Evolutionary conservation across 2,888 invertebrate species (phyloP).

Genomic region (Rhogogaster chlorosoma): DNA sequence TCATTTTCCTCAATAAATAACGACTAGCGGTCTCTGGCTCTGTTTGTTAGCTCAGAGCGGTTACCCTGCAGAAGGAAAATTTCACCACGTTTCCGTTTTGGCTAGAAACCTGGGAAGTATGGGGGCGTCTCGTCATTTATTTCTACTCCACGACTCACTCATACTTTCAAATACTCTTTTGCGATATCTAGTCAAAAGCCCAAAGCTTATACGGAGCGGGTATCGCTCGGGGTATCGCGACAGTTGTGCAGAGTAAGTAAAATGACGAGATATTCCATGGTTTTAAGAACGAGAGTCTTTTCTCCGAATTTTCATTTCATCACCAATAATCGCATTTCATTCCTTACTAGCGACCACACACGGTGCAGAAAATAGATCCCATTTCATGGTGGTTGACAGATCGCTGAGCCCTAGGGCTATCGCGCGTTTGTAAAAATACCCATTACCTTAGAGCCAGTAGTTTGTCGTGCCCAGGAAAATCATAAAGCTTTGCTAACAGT

Average conservation of each 20-base stretch:
- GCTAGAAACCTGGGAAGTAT: not conserved
- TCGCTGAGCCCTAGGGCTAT: constrained; percentile 23
- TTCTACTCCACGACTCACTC: not conserved
- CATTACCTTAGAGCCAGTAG: not conserved
- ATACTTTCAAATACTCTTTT: not conserved
- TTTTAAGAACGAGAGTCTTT: not conserved
- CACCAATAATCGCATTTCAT: not conserved
- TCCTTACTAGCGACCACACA: constrained; percentile 3
- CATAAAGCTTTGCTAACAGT: constrained; percentile 25
- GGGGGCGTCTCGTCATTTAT: not conserved
- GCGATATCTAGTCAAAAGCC: not conserved
- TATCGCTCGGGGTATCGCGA: not conserved
- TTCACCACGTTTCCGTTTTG: not conserved
- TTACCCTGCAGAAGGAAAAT: not conserved
- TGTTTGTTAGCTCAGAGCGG: constrained; percentile 12
- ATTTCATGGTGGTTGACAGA: constrained; percentile 18
- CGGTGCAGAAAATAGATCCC: not conserved
- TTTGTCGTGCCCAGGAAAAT: constrained; percentile 30
- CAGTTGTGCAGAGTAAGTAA: not conserved
- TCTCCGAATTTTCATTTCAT: not conserved
- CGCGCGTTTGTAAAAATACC: constrained; percentile 16
- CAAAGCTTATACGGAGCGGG: not conserved
- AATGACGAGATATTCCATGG: not conserved
- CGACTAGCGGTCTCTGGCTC: constrained; percentile 11
- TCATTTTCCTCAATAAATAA: constrained; percentile 33